Evolutionary conservation across 2,113 vertebrate species (phyloP), one percentile per base, ranked within the genome.

Genomic region (Dromaius novaehollandiae): DNA sequence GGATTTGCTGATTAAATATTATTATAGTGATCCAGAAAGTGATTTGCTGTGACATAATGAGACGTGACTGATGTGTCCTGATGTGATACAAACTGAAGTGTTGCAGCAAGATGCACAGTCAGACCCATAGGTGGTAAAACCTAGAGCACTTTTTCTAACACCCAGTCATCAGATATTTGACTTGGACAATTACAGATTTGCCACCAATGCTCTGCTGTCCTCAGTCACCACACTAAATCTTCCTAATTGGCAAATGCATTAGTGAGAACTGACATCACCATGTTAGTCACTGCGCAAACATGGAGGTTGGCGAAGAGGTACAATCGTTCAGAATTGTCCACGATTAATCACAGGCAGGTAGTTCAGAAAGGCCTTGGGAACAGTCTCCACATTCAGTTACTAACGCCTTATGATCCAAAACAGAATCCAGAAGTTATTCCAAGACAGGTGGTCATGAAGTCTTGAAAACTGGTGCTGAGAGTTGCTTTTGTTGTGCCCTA

Each of bases 191-290:
- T 97, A 96, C 87, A 91, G 95, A 94, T 96, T 95, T 97, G 94
- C 87, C 90, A 93, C 93, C 95, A 97, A 92, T 0, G 2, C 85
- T 94, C 84, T 93, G 79, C 89, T 95, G 63, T 94, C 92, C 87
- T 95, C 95, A 95, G 86, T 66, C 94, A 88, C 91, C 69, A 86
- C 89, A 96, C 95, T 97, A 97, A 96, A 96, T 97, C 94, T 97
- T 96, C 87, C 92, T 97, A 97, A 97, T 96, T 93, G 95, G 96
- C 93, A 96, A 96, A 95, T 89, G 83, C 89, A 91, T 95, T 95
- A 96, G 95, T 74, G 88, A 91, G 82, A 91, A 91, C 94, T 96
- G 96, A 95, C 93, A 97, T 96, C 97, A 97, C 84, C 68, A n/a
- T 94, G 93, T 97, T 96, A 96, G 97, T 94, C 97, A 96, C 84